phyloP scores from a whole-genome alignment of 2,113 vertebrate genomes.

The Silurus asotus region DNA sequence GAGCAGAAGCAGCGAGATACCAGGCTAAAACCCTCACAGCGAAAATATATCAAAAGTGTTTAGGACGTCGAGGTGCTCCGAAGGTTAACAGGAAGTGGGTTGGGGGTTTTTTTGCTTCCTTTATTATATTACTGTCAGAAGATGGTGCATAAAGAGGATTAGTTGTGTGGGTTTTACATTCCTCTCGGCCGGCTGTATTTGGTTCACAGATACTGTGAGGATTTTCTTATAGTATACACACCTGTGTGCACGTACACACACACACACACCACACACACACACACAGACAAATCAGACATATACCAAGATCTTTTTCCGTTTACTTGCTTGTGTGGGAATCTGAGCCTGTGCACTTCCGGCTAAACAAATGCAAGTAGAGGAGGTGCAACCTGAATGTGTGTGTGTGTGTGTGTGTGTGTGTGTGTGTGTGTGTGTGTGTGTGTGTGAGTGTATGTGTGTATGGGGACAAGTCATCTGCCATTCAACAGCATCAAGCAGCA shows the following conservation, averaged over 20 bases:
- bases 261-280: background rate
- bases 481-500: background rate
- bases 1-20: background rate
- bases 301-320: slow-evolving; percentile 1
- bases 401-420: background rate
- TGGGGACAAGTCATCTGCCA: background rate
- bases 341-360: background rate
- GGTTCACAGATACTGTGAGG: background rate
- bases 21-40: background rate
- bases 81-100: background rate
- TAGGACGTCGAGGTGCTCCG: background rate
- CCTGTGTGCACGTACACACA: background rate
- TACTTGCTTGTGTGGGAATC: background rate
- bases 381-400: slow-evolving; percentile 9
- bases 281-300: background rate
- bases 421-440: background rate
- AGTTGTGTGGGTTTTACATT: background rate
- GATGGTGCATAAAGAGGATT: background rate
- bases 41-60: background rate
- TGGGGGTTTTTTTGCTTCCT: background rate
- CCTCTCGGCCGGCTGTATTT: background rate
- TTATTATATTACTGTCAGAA: background rate
- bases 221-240: slow-evolving; percentile 3
- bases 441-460: background rate
- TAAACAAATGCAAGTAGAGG: slow-evolving; percentile 17